A percentile compares a stretch with the other conserved stretches of the same genome.
Conservation (phyloP, 2,888 invertebrate genomes). For the Romanomermis culicivorax region DNA sequence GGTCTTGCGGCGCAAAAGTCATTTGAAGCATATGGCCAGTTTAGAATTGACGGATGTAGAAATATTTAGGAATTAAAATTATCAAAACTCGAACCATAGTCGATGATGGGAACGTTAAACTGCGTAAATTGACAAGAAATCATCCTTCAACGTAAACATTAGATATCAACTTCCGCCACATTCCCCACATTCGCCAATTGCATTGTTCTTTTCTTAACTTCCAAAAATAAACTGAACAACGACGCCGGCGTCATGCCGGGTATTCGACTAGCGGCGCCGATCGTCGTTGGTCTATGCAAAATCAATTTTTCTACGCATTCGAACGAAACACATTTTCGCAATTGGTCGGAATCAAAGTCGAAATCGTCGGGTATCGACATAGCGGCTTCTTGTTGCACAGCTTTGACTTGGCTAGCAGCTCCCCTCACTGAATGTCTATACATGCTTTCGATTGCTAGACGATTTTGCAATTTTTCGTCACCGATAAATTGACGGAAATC, state of each 20-base stretch:
- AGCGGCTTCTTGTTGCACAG: constrained; percentile 8
- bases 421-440: neutral
- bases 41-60: too few relatives aligned
- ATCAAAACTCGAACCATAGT: too few relatives aligned
- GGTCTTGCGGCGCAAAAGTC: too few relatives aligned
- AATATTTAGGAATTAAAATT: too few relatives aligned
- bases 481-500: neutral
- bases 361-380: constrained; percentile 10
- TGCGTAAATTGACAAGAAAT: too few relatives aligned
- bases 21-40: too few relatives aligned
- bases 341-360: constrained; percentile 8
- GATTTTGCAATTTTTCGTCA: neutral
- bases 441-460: constrained; percentile 3
- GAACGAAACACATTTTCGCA: constrained; percentile 9
- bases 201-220: too few relatives aligned
- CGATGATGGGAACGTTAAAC: too few relatives aligned
- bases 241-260: constrained; percentile 14
- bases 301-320: constrained; percentile 25
- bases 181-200: too few relatives aligned
- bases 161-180: too few relatives aligned
- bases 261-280: constrained; percentile 23
- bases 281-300: constrained; percentile 19
- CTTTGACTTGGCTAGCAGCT: constrained; percentile 6
- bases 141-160: too few relatives aligned
- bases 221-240: constrained; percentile 4